Conservation (phyloP, 2,113 vertebrate species). For the Mustelus asterias region DNA sequence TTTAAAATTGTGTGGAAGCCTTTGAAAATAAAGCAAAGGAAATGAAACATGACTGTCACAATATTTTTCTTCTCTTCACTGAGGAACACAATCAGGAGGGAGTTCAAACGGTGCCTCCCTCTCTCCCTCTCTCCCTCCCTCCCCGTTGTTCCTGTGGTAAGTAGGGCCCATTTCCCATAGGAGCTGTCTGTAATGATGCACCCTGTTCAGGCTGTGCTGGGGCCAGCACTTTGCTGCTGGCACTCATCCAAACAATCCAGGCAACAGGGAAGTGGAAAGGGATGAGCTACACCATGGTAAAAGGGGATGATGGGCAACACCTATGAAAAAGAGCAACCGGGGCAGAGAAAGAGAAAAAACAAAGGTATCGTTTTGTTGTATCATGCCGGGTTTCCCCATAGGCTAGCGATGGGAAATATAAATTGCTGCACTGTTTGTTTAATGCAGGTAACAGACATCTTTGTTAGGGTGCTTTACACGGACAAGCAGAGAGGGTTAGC, state of each 20-base stretch:
- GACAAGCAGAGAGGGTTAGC: conserved; percentile 12
- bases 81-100: not conserved
- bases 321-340: conserved; percentile 34
- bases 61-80: not conserved
- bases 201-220: conserved; percentile 23
- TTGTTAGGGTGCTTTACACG: conserved; percentile 3
- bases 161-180: conserved; percentile 29
- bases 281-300: conserved; percentile 28
- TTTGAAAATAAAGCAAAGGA: not conserved
- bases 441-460: conserved; percentile 32
- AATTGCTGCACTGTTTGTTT: not conserved
- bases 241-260: conserved; percentile 34
- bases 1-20: not conserved
- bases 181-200: conserved; percentile 33
- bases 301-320: conserved; percentile 33
- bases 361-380: conserved; percentile 30
- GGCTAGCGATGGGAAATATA: not conserved
- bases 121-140: not conserved
- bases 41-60: not conserved
- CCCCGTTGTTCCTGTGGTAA: not conserved
- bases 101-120: not conserved
- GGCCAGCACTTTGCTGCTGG: conserved; percentile 31
- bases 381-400: not conserved
- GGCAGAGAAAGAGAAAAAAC: conserved; percentile 26
- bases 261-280: conserved; percentile 13